These are phyloP conservation scores for Panurus biarmicus DNA, from an alignment of 2,113 vertebrate genomes.

Conservation along the genomic window DNA sequence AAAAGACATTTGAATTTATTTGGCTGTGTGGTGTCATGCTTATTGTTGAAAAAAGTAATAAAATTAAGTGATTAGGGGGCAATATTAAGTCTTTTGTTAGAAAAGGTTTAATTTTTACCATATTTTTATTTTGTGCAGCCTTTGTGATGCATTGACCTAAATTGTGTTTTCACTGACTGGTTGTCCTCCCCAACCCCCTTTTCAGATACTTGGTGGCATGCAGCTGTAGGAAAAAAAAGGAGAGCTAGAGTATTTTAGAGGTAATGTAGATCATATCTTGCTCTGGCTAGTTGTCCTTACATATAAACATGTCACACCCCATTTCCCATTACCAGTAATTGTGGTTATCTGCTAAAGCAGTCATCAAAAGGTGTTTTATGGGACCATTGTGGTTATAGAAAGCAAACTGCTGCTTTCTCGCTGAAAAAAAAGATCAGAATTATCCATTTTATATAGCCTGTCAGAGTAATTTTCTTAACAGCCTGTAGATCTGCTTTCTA, in stretches of 20 bases:
- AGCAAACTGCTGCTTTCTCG: background rate
- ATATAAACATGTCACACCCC: background rate
- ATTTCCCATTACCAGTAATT: background rate
- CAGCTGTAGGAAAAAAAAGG: background rate
- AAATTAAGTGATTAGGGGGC: background rate
- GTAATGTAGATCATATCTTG: background rate
- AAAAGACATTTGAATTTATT: background rate
- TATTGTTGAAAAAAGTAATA: background rate
- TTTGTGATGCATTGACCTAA: background rate
- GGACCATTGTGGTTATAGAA: background rate
- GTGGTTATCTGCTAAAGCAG: background rate
- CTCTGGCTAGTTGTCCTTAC: background rate
- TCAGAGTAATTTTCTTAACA: background rate
- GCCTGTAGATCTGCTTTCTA: background rate
- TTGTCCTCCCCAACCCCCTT: accelerated
- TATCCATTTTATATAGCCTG: background rate
- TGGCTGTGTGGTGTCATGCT: background rate
- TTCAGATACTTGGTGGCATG: background rate
- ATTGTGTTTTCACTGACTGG: background rate
- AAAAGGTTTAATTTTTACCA: background rate
- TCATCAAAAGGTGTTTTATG: background rate
- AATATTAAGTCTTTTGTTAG: background rate
- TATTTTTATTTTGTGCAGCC: background rate
- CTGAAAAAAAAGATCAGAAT: background rate
- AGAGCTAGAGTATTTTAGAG: background rate